phyloP scores from a whole-genome alignment of 2,888 invertebrate species.

The Crioceris asparagi region DNA sequence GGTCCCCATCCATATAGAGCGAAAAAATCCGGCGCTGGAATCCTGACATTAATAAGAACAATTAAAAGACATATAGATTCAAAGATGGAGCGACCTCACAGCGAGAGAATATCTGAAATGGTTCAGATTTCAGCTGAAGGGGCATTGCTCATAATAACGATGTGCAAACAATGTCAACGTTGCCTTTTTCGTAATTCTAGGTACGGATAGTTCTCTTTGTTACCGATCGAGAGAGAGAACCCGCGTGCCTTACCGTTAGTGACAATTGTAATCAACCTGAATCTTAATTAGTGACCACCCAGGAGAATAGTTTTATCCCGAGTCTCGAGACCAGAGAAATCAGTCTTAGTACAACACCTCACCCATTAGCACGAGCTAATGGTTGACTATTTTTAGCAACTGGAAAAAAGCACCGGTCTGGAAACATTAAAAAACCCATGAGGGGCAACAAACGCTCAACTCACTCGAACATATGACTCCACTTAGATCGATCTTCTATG shows the following conservation, averaged over 20 bases:
- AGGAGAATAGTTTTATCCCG: conserved; percentile 36
- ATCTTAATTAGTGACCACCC: conserved; percentile 44
- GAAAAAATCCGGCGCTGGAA: conserved; percentile 29
- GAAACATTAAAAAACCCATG: too few species aligned
- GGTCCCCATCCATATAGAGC: conserved; percentile 25
- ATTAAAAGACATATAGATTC: conserved; percentile 30
- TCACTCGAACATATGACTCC: too few species aligned
- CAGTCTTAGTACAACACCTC: conserved; percentile 36
- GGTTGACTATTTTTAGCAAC: conserved; percentile 35
- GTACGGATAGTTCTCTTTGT: conserved; percentile 36
- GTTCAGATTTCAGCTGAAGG: conserved; percentile 37
- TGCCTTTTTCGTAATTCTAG: conserved; percentile 38
- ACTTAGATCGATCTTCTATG: too few species aligned
- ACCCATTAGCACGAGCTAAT: conserved; percentile 39
- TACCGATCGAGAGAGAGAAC: conserved; percentile 24
- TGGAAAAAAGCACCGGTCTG: conserved; percentile 9
- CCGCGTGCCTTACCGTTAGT: conserved; percentile 40
- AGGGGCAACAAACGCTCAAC: too few species aligned
- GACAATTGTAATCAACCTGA: conserved; percentile 42
- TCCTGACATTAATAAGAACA: conserved; percentile 31
- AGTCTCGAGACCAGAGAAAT: conserved; percentile 31
- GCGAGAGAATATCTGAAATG: conserved; percentile 37
- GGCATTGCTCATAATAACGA: conserved; percentile 37
- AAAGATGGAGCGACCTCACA: conserved; percentile 36
- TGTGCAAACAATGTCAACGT: conserved; percentile 34